Evolutionary conservation across 2,888 invertebrate genomes (phyloP).

Genomic region (Melangyna quadrimaculata): DNA sequence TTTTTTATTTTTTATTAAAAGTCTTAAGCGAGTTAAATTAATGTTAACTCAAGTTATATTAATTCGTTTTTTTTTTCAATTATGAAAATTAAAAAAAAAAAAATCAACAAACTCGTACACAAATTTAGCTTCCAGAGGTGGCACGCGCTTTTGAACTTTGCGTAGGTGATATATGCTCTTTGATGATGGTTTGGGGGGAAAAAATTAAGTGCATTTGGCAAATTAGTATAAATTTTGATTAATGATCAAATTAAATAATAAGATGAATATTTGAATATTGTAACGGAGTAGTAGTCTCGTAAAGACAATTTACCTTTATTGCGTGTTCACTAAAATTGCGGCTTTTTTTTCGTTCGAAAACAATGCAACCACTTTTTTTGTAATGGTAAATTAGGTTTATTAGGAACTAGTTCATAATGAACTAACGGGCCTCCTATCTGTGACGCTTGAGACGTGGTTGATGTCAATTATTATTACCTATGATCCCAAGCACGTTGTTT

Average conservation of each 20-base stretch:
- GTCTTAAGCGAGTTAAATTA: slow-evolving; percentile 23
- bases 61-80: neutral
- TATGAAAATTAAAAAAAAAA: slow-evolving; percentile 6
- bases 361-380: too few species aligned
- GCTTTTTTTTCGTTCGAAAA: neutral
- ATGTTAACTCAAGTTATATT: slow-evolving; percentile 10
- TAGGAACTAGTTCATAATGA: too few species aligned
- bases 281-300: neutral
- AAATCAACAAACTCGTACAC: neutral
- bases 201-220: slow-evolving; percentile 48
- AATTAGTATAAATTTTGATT: slow-evolving; percentile 40
- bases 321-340: neutral
- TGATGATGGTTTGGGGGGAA: neutral
- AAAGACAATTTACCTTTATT: neutral
- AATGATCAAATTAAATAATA: slow-evolving; percentile 23
- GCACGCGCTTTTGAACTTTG: neutral
- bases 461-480: too few species aligned
- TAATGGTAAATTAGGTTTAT: too few species aligned
- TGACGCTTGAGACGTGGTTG: too few species aligned
- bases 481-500: too few species aligned
- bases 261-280: neutral
- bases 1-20: too few species aligned
- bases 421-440: too few species aligned
- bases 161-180: slow-evolving; percentile 27
- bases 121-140: neutral